phyloP scores from a whole-genome alignment of 2,797 vertebrate genomes.

The Poecilia velifera region DNA sequence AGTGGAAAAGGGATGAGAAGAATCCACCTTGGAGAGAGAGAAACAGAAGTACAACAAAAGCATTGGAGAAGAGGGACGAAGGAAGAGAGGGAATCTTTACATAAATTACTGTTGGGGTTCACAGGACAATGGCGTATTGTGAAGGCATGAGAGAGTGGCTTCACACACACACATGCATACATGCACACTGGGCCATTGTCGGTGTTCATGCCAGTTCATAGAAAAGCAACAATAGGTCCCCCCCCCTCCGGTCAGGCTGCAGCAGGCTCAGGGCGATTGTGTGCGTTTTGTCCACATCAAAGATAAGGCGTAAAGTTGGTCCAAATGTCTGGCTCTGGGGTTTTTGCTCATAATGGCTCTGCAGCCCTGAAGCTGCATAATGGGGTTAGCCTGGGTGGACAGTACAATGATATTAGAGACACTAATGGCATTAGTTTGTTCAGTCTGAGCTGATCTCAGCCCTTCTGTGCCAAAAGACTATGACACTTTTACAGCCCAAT shows the following conservation, averaged over 20 bases:
- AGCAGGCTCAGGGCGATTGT: constrained; percentile 63
- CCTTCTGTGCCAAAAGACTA: constrained; percentile 52
- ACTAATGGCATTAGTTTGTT: constrained; percentile 76
- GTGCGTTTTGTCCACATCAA: constrained; percentile 78
- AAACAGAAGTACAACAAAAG: constrained; percentile 70
- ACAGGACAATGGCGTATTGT: constrained; percentile 82
- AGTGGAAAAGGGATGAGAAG: constrained; percentile 26
- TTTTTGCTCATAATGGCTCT: constrained; percentile 54
- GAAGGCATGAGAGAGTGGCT: constrained; percentile 65
- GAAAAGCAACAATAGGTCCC: constrained; percentile 69
- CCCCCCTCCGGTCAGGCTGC: constrained; percentile 40
- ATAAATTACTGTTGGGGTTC: constrained; percentile 80
- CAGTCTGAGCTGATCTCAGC: constrained; percentile 67
- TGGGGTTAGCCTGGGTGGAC: constrained; percentile 67
- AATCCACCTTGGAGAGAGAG: constrained; percentile 43
- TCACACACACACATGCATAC: constrained; percentile 39
- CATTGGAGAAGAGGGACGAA: constrained; percentile 56
- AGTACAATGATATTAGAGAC: constrained; percentile 73
- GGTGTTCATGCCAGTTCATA: constrained; percentile 67
- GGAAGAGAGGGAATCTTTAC: constrained; percentile 77
- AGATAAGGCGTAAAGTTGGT: constrained; percentile 77
- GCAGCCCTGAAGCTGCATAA: constrained; percentile 65
- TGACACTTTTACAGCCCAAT: constrained; percentile 40
- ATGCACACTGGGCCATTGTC: constrained; percentile 70
- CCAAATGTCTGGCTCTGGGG: constrained; percentile 72